A percentile compares a stretch with the other conserved stretches of the same genome.
These are phyloP conservation scores for Desmodus rotundus DNA, from an alignment of 2,113 vertebrate species.

Conservation along the genomic window DNA sequence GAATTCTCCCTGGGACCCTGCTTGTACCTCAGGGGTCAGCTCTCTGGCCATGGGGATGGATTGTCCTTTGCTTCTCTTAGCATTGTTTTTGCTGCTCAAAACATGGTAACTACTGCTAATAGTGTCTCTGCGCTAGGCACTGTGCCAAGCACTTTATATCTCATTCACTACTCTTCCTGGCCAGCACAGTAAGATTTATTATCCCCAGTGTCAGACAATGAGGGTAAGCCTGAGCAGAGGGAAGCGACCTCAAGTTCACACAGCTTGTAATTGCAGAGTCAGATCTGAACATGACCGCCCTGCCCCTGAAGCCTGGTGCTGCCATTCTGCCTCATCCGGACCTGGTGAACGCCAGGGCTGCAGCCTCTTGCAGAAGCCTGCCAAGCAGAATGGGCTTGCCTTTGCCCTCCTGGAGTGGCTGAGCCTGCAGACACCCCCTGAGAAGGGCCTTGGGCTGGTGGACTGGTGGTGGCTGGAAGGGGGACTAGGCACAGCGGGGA, in stretches of 20 bases:
- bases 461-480: neutral
- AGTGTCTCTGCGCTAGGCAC: neutral
- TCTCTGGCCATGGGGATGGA: neutral
- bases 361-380: neutral
- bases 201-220: neutral
- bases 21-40: neutral
- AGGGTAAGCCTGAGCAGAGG: neutral
- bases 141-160: neutral
- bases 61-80: neutral
- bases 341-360: too few species aligned
- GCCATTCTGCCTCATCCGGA: neutral
- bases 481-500: neutral
- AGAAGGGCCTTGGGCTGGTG: neutral
- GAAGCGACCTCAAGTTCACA: neutral
- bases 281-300: accelerated
- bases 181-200: neutral
- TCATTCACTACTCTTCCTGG: neutral
- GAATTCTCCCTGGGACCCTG: neutral
- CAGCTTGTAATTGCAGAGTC: neutral
- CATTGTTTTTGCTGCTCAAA: neutral
- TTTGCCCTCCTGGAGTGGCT: neutral
- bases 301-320: neutral
- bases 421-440: neutral
- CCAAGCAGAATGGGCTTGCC: neutral
- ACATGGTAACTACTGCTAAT: neutral